Conservation (phyloP, 2,113 vertebrate species). For the Neogale vison region DNA sequence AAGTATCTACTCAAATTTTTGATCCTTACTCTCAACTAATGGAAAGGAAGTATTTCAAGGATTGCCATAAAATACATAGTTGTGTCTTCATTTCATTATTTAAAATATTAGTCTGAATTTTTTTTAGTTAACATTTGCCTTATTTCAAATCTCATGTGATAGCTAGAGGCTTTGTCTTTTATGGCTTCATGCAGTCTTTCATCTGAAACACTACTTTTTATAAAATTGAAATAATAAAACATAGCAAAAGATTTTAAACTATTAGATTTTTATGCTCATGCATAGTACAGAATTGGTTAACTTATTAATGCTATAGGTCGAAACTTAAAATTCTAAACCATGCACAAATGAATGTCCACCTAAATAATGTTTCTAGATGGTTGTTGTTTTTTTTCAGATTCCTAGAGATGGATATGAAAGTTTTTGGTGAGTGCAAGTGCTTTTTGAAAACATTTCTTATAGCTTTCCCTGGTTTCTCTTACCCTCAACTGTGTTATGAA, state of each 20-base stretch:
- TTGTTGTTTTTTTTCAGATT: neutral
- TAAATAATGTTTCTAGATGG: neutral
- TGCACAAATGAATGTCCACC: neutral
- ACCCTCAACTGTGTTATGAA: neutral
- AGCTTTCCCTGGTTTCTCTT: neutral
- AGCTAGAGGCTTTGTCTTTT: neutral
- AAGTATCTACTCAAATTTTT: neutral
- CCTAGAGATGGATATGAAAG: neutral
- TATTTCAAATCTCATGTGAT: neutral
- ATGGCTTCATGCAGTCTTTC: neutral
- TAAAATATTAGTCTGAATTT: neutral
- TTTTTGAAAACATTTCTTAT: neutral
- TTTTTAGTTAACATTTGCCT: neutral
- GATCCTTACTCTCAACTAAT: neutral
- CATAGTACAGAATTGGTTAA: neutral
- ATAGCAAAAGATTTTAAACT: neutral
- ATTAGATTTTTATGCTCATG: neutral
- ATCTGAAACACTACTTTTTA: neutral
- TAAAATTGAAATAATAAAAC: neutral
- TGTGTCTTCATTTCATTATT: constrained; percentile 14
- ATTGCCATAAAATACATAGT: neutral
- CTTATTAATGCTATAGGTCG: neutral
- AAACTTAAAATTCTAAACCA: neutral
- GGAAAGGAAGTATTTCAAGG: neutral
- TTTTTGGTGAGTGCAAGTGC: neutral